Evolutionary conservation across 2,888 invertebrate genomes (phyloP), one percentile per base, ranked within the genome.

Genomic region (Zaprionus obscuricornis): DNA sequence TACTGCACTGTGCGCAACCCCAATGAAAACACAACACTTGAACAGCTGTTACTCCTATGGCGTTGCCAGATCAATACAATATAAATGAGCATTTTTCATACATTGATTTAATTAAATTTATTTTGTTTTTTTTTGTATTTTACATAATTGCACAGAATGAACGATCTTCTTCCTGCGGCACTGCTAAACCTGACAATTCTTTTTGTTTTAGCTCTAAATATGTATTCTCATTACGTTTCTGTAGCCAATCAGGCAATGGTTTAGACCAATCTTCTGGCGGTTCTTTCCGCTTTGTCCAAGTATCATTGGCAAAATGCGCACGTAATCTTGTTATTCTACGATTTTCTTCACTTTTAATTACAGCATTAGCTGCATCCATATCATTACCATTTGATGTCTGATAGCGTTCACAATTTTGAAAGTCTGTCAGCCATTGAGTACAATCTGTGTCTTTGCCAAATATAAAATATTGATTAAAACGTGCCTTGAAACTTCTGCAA

Each of bases 381-480:
- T 96, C 86, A 17, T 87, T 93, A 39, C 92, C 90, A 3, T 91
- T 89, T 0, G 89, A 89, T 0, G 92, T 91, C 49, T 91, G 90
- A 93, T 94, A 97, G 85, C 92, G 92, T 46, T 92, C 89, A 88
- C 97, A 97, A 86, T 95, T 96, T 2, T 93, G 88, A 74, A 93
- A 94, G 89, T 97, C 96, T 47, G 91, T 92, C 78, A 95, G 93
- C 97, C 97, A 97, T 74, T 94, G 93, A 2, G 91, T 91, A 87
- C 97, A 98, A 87, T 97, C 95, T 4, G 92, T 49, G 0, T 91
- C 89, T 84, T 95, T 91, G 0, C 97, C 97, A 89, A 92, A 92
- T 55, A 97, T 92, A 87, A 96, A 98, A 88, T 96, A 95, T 89
- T 97, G 97, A 88, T 97, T 94, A 79, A 97, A 96, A 68, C 96